Evolutionary conservation across 2,888 invertebrate genomes (phyloP), one percentile per base, ranked within the genome.

Genomic region (Euplagia quadripunctaria): DNA sequence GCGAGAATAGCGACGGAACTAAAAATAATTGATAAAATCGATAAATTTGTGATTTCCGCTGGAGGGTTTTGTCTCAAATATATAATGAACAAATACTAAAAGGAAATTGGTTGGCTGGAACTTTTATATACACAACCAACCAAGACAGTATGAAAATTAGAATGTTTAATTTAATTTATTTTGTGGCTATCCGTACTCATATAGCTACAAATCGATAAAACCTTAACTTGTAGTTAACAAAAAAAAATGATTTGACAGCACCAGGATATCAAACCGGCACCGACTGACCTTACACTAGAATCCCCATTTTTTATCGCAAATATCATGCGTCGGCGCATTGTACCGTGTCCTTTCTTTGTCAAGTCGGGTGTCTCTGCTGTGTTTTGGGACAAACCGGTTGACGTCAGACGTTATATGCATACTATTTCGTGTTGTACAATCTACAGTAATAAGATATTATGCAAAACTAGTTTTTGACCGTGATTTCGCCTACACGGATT

Each of bases 291-390:
- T 31, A 76, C 17, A 61, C 43, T 41, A 74, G 52, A 75, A 80
- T 72, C 68, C 76, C 77, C 72, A 71, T 70, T 80, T 82, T 77
- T 82, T 84, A 68, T 72, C 12, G 0, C 31, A 31, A 67, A 64
- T 67, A 31, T 49, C 58, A 0, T n/a, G 58, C 69, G 74, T 4
- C 75, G 52, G 70, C 70, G 46, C n/a, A 70, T 17, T 65, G 17
- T 70, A 49, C 43, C 5, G 61, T 76, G 61, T 74, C 74, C 74
- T 79, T 82, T 82, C 78, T 85, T 81, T 79, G 65, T 73, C 66
- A 64, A 64, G 73, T 64, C 75, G 67, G 77, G 73, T 70, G 74
- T 81, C 80, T 80, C 78, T 84, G 78, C 75, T 73, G 72, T 70
- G 77, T 75, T 74, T 79, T 41, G 74, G 58, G 43, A 70, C 64